These are phyloP conservation scores for Agelaius tricolor DNA, from an alignment of 2,113 vertebrate species.

Conservation along the genomic window DNA sequence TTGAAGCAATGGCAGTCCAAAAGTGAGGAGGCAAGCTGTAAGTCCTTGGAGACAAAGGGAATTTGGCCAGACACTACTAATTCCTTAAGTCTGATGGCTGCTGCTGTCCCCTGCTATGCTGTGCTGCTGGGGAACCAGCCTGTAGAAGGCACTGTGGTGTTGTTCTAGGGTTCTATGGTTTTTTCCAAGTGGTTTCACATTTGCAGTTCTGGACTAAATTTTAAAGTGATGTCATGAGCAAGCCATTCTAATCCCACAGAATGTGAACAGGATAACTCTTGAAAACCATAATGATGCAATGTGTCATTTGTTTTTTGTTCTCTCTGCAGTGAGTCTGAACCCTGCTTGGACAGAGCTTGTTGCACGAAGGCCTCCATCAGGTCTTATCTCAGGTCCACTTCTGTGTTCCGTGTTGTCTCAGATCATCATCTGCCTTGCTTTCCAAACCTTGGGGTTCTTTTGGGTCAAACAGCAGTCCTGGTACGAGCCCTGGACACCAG, in stretches of 20 bases:
- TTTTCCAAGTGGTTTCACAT: background rate
- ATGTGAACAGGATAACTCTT: background rate
- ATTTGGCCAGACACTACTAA: background rate
- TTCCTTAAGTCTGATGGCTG: background rate
- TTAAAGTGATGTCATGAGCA: background rate
- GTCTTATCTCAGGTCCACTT: constrained; percentile 92
- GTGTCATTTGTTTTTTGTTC: background rate
- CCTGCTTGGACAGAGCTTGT: constrained; percentile 95
- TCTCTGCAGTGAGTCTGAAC: constrained; percentile 91
- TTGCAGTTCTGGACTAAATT: background rate
- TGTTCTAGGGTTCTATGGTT: background rate
- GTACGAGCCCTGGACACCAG: constrained; percentile 81
- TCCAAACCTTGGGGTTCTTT: constrained; percentile 89
- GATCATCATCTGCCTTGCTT: constrained; percentile 90
- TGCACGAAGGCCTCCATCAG: constrained; percentile 88
- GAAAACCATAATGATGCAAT: background rate
- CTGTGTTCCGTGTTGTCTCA: constrained; percentile 94
- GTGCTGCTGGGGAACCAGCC: background rate
- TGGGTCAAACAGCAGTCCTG: constrained; percentile 87
- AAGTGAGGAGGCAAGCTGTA: background rate
- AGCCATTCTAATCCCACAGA: background rate
- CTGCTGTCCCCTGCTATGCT: background rate
- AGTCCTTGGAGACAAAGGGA: background rate
- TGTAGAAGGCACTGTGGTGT: constrained; percentile 22
- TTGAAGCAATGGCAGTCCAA: background rate